Percentiles rank a stretch among this genome's conserved stretches.
phyloP scores from a whole-genome alignment of 1,140 invertebrate genomes.

The Panulirus ornatus region DNA sequence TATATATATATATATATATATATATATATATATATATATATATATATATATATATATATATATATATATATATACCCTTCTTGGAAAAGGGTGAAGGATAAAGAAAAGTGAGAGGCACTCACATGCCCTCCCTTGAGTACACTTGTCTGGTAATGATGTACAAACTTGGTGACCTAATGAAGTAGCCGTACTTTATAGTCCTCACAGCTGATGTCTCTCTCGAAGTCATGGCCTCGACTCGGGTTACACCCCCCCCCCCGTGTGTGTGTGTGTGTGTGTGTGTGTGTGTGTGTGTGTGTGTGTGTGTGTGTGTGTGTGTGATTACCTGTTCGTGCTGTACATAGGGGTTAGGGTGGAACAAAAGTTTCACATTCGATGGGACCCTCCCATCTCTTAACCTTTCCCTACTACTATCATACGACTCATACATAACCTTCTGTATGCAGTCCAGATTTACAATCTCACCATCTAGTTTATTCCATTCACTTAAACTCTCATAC shows the following conservation, averaged over 20 bases:
- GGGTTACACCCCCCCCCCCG: too few relatives aligned
- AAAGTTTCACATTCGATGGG: not conserved
- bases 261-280: not conserved
- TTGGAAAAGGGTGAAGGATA: too few relatives aligned
- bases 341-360: not conserved
- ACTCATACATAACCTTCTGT: not conserved
- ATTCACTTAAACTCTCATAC: not conserved
- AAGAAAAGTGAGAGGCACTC: not conserved
- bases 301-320: constrained; percentile 54
- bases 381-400: not conserved
- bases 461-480: not conserved
- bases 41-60: too few relatives aligned
- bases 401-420: not conserved
- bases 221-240: not conserved
- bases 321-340: constrained; percentile 2
- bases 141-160: not conserved
- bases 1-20: too few relatives aligned
- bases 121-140: not conserved
- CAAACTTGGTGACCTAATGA: not conserved
- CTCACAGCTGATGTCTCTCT: not conserved
- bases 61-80: too few relatives aligned
- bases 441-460: not conserved
- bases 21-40: too few relatives aligned
- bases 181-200: too few relatives aligned
- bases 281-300: not conserved